These are phyloP conservation scores for Lithophane leautieri DNA, from an alignment of 2,888 invertebrate genomes.

Conservation along the genomic window DNA sequence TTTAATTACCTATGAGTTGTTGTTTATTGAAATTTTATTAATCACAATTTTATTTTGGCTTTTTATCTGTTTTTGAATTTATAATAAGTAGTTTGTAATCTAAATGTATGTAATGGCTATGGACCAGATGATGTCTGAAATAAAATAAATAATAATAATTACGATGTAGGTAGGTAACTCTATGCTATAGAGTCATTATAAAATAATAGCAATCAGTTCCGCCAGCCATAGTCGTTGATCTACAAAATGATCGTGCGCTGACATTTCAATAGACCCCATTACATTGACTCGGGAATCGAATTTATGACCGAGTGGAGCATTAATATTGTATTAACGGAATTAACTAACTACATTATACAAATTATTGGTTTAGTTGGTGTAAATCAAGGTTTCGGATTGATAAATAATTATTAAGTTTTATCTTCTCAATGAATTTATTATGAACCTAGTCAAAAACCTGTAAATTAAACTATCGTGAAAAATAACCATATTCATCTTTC, in stretches of 20 bases:
- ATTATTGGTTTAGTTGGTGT: background rate
- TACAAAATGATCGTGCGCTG: constrained; percentile 53
- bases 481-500: background rate
- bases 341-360: constrained; percentile 24
- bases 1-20: no score
- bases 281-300: constrained; percentile 48
- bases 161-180: background rate
- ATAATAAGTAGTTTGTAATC: no score
- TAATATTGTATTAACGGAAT: constrained; percentile 57
- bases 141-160: no score
- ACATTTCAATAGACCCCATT: constrained; percentile 61
- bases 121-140: no score
- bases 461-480: background rate
- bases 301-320: constrained; percentile 55
- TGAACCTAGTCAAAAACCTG: background rate
- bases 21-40: no score
- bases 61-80: no score
- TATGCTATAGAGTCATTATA: constrained; percentile 47
- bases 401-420: background rate
- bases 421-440: background rate
- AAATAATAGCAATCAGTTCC: constrained; percentile 64
- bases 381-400: background rate
- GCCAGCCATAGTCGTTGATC: constrained; percentile 51
- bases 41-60: no score
- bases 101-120: no score